phyloP scores from a whole-genome alignment of 1,140 invertebrate genomes.

The Magallana ariakensis region DNA sequence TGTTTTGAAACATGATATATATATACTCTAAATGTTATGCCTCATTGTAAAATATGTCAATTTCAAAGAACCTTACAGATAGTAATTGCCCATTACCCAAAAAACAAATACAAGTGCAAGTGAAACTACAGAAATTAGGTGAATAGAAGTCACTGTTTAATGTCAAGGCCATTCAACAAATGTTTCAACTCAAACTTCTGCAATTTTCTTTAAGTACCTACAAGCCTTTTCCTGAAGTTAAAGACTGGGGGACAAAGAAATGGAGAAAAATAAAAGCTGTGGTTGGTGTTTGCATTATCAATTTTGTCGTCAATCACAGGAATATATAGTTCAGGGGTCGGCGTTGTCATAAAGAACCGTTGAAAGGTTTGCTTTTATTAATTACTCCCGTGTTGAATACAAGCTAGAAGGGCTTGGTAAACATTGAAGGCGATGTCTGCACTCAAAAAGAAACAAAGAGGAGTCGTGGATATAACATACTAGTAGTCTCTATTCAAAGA shows the following conservation, averaged over 20 bases:
- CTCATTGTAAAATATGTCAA: neutral
- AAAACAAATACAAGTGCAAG: slow-evolving; percentile 6
- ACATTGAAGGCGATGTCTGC: slow-evolving; percentile 8
- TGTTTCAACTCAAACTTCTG: slow-evolving; percentile 25
- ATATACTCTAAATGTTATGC: neutral
- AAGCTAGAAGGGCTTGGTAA: neutral
- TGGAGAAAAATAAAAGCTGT: neutral
- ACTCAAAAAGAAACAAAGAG: slow-evolving; percentile 23
- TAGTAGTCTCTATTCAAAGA: neutral
- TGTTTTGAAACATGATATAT: neutral
- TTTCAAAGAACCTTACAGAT: neutral
- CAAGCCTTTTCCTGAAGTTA: neutral
- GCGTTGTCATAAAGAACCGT: neutral
- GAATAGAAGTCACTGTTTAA: neutral
- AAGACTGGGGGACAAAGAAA: neutral
- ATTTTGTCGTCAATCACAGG: neutral
- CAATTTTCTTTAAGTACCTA: slow-evolving; percentile 14
- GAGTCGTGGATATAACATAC: slow-evolving; percentile 17
- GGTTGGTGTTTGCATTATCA: neutral
- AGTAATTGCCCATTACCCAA: slow-evolving; percentile 4
- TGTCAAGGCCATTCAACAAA: slow-evolving; percentile 12
- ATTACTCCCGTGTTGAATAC: slow-evolving; percentile 16
- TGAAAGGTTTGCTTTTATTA: slow-evolving; percentile 13
- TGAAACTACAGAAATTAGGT: slow-evolving; percentile 5
- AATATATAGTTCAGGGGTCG: neutral